Evolutionary conservation across 2,888 invertebrate species (phyloP), one percentile per base, ranked within the genome.

Genomic region (Scaptomyza caliginosa): DNA sequence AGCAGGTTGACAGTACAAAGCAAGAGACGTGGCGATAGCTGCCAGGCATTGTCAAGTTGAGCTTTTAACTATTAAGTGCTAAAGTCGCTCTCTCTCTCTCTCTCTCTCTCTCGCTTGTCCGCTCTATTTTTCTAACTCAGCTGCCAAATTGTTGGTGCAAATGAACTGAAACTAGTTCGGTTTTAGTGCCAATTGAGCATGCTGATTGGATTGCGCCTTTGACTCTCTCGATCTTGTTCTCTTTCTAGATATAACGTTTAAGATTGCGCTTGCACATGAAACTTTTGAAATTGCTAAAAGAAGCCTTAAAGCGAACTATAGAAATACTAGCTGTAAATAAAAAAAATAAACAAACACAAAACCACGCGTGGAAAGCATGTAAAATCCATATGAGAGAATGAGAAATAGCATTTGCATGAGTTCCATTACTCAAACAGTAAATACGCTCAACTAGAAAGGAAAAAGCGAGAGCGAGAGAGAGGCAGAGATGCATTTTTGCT

Each of bases 231-330:
- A 2, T 16, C 19, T 56, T 30, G 19, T 30, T 52, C 17, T 30
- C 34, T 4, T 32, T 19, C 19, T 24, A 13, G 8, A 1, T 49
- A 23, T 26, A 57, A 50, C 26, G 50, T 52, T 48, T 34, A 59
- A 48, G 63, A 74, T 80, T 72, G 74, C 24, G 19, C 24, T 49
- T 55, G 59, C 68, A 72, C 54, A 58, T 58, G 43, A 38, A 74
- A 77, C 60, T 77, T 76, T 66, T 66, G 59, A 82, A 85, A 81
- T 82, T 81, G 77, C 77, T n/a, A 56, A 82, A 85, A 80, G 76
- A 84, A 84, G 48, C 54, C 32, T 32, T 49, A 49, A 63, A 68
- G 57, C 43, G 63, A n/a, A n/a, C n/a, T 49, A 51, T 5, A 16
- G 32, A 60, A 50, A 38, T 52, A 76, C 40, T 39, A 62, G 55